Conservation (phyloP, 2,113 vertebrate genomes). For the Antechinus flavipes region DNA sequence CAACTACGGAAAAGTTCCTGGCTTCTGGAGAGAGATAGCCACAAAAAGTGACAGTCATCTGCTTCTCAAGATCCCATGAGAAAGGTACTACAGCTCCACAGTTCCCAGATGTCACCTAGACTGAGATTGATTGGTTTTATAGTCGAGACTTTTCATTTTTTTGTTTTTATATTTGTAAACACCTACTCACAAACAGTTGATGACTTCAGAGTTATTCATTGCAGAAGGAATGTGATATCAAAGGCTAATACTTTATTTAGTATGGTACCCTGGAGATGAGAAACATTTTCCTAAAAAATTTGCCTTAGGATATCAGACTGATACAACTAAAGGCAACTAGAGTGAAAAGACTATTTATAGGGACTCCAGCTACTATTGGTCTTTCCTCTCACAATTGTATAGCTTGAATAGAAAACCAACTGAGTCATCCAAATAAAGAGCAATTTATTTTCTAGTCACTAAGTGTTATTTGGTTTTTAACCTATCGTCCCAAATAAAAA, state of each 20-base stretch:
- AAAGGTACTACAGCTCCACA: not conserved
- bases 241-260: not conserved
- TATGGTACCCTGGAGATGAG: not conserved
- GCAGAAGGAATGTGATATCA: not conserved
- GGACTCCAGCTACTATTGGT: not conserved
- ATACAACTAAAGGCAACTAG: not conserved
- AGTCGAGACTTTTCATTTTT: not conserved
- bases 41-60: not conserved
- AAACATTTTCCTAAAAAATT: not conserved
- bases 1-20: conserved; percentile 38
- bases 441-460: not conserved
- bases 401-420: not conserved
- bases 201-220: not conserved
- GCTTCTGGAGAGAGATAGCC: conserved; percentile 45
- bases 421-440: conserved; percentile 53
- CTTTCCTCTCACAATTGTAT: not conserved
- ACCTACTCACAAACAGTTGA: not conserved
- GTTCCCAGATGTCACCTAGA: not conserved
- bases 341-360: not conserved
- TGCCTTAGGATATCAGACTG: not conserved
- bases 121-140: not conserved
- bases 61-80: not conserved
- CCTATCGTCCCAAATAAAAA: fast-evolving
- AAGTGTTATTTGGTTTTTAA: not conserved
- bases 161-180: not conserved